Evolutionary conservation across 2,888 invertebrate genomes (phyloP), one percentile per base, ranked within the genome.

Genomic region (Tanytarsus gracilentus): DNA sequence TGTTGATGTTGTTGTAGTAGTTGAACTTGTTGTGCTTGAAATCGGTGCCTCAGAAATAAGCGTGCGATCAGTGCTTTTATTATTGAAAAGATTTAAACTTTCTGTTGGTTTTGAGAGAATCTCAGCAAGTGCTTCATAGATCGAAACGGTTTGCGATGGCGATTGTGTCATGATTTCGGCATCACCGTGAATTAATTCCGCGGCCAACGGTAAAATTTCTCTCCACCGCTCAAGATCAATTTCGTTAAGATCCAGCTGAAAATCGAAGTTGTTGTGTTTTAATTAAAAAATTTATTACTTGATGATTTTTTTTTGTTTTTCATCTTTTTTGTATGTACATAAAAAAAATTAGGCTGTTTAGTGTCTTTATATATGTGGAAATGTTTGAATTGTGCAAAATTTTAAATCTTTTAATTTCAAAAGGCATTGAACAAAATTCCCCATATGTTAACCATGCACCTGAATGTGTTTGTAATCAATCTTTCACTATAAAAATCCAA

Each of bases 71-170:
- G 66, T 63, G 18, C 64, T 63, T 23, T 64, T 64, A 60, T 64
- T 63, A 39, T 65, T 61, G 39, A 64, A 61, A 61, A 62, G 63
- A 62, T 63, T 64, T 33, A 65, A 60, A 63, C 64, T 66, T 63
- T 66, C 66, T 29, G 67, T 67, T 21, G 67, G 67, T 65, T 68
- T 49, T 30, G 67, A 66, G 65, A 79, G 75, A 68, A 79, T 77
- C 65, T 79, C 79, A 69, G 79, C 77, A 70, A 79, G 69, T 69
- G 79, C 79, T 72, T 78, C 78, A 66, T 77, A 79, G 66, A 79
- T 79, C 63, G 79, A 79, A 67, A 79, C 75, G 65, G 79, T 79
- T 66, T 78, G 78, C 66, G 78, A 78, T 64, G 77, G 76, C 66
- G 78, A 78, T 68, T 78, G 77, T 27, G 58, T 58, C 58, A 58